These are phyloP conservation scores for Protonemura montana DNA, from an alignment of 2,888 invertebrate species.

Conservation along the genomic window DNA sequence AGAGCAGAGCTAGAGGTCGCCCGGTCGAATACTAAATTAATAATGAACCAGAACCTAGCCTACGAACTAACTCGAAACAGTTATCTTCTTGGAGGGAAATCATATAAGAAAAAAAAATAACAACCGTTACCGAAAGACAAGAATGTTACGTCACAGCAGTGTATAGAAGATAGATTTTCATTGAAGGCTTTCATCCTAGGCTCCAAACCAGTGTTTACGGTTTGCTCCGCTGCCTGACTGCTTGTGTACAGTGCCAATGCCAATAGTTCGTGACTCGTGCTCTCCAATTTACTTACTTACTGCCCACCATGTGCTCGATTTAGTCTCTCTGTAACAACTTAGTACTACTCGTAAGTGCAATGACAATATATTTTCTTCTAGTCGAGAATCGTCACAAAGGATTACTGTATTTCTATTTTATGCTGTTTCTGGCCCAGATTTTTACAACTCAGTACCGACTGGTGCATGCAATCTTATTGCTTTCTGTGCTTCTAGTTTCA, in stretches of 20 bases:
- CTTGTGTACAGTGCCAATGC: neutral
- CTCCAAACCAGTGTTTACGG: neutral
- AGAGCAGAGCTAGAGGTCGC: neutral
- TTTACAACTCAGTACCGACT: neutral
- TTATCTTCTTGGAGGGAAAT: neutral
- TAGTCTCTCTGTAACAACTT: too few relatives aligned
- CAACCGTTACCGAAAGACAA: conserved; percentile 12
- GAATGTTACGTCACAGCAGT: neutral
- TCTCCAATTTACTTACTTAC: neutral
- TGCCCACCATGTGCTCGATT: neutral
- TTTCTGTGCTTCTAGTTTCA: neutral
- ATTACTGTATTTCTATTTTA: neutral
- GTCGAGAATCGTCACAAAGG: too few relatives aligned
- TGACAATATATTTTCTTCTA: too few relatives aligned
- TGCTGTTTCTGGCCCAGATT: neutral
- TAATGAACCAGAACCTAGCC: neutral
- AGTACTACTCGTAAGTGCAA: too few relatives aligned
- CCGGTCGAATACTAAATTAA: neutral
- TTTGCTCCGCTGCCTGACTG: neutral
- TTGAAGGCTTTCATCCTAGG: neutral
- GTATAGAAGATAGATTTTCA: neutral
- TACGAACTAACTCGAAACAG: neutral
- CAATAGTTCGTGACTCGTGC: neutral
- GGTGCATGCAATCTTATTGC: neutral
- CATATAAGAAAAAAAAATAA: neutral